These are phyloP conservation scores for Sinocyclocheilus anophthalmus DNA, from an alignment of 2,113 vertebrate species.

Conservation along the genomic window DNA sequence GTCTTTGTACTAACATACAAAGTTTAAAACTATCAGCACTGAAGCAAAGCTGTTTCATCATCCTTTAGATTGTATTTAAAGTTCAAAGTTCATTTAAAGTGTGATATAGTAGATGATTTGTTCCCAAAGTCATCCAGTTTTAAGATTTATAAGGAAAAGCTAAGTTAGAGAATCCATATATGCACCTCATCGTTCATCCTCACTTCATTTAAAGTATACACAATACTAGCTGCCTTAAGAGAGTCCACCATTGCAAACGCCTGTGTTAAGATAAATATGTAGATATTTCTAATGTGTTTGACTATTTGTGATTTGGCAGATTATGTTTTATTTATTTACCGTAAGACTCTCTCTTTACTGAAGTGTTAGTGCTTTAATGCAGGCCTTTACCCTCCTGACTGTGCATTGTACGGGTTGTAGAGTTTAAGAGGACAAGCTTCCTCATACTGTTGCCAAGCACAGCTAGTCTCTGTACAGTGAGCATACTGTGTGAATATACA, in stretches of 20 bases:
- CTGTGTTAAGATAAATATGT: background rate
- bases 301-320: conserved; percentile 5
- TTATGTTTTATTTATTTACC: conserved; percentile 7
- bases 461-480: conserved; percentile 51
- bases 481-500: conserved; percentile 68
- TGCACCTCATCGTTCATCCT: conserved; percentile 15
- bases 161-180: background rate
- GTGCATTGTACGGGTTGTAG: conserved; percentile 43
- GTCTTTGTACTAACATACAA: conserved; percentile 1
- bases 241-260: conserved; percentile 10
- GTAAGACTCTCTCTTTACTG: background rate
- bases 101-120: conserved; percentile 16
- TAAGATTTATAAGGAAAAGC: background rate
- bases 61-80: background rate
- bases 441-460: conserved; percentile 44
- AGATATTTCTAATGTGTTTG: conserved; percentile 10
- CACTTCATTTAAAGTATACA: conserved; percentile 41
- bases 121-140: conserved; percentile 8
- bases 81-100: no score
- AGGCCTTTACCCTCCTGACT: conserved; percentile 23
- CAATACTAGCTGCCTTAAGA: conserved; percentile 48
- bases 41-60: conserved; percentile 11
- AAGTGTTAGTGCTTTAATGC: conserved; percentile 34
- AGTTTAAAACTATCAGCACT: conserved; percentile 24
- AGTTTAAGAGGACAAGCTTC: conserved; percentile 37